These are phyloP conservation scores for Sinocyclocheilus grahami DNA, from an alignment of 2,113 vertebrate genomes.

Conservation along the genomic window DNA sequence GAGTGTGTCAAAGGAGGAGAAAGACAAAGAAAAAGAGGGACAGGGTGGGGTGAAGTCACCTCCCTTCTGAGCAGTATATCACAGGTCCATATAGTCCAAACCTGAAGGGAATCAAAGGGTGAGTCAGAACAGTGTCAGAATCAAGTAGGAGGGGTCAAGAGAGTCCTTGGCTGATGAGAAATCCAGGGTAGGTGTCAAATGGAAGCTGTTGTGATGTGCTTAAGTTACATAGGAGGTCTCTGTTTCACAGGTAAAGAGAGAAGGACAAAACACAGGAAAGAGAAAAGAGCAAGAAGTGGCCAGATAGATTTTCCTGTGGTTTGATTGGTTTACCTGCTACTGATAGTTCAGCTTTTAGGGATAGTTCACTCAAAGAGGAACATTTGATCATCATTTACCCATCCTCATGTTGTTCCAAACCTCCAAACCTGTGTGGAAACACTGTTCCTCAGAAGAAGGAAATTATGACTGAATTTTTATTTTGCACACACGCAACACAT, in stretches of 20 bases:
- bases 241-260: conserved; percentile 18
- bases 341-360: neutral
- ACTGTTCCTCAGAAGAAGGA: neutral
- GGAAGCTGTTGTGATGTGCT: conserved; percentile 17
- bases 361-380: neutral
- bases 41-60: conserved; percentile 20
- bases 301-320: neutral
- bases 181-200: conserved; percentile 37
- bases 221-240: conserved; percentile 10
- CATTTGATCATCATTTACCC: neutral
- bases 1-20: conserved; percentile 35
- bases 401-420: neutral
- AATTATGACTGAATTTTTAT: neutral
- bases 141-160: conserved; percentile 2
- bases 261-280: neutral
- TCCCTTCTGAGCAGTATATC: conserved; percentile 43
- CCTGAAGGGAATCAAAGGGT: conserved; percentile 31
- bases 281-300: neutral
- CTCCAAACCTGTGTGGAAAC: neutral
- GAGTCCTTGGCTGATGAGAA: conserved; percentile 43
- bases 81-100: conserved; percentile 39
- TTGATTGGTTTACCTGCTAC: neutral
- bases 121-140: conserved; percentile 33
- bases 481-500: neutral
- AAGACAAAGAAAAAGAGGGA: conserved; percentile 27